Evolutionary conservation across 1,140 invertebrate genomes (phyloP).

Genomic region (Argopecten irradians): DNA sequence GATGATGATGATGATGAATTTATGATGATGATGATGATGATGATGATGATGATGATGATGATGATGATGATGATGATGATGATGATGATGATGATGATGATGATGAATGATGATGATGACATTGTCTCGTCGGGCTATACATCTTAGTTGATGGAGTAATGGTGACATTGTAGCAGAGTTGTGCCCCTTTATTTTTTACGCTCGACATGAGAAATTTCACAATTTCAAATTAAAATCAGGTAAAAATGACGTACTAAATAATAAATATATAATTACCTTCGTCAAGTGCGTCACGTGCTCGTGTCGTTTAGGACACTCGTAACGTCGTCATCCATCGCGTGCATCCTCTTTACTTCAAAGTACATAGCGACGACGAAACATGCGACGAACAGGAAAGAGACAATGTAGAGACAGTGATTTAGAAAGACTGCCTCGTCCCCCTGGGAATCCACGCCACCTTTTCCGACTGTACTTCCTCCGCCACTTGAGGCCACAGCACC

Average conservation of each 20-base stretch:
- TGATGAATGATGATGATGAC: slow-evolving; percentile 8
- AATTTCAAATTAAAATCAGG: no score
- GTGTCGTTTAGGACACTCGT: not conserved
- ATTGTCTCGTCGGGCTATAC: no score
- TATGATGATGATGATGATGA: slow-evolving; percentile 35
- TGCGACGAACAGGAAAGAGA: not conserved
- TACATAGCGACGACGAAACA: not conserved
- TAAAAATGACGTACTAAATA: no score
- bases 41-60: slow-evolving; percentile 47
- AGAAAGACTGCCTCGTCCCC: not conserved
- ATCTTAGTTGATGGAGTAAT: no score
- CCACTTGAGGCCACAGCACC: not conserved
- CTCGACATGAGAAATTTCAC: no score
- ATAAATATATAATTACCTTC: no score
- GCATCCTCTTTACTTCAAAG: not conserved
- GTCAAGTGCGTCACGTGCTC: not conserved
- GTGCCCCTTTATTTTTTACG: no score
- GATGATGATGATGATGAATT: slow-evolving; percentile 20
- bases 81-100: slow-evolving; percentile 42
- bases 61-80: slow-evolving; percentile 48
- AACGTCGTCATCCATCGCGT: not conserved
- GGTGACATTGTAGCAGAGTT: no score
- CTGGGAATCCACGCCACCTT: no score
- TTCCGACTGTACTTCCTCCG: not conserved
- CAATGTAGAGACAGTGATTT: not conserved